Evolutionary conservation across 1,140 invertebrate species (phyloP).

Genomic region (Eueides isabella): DNA sequence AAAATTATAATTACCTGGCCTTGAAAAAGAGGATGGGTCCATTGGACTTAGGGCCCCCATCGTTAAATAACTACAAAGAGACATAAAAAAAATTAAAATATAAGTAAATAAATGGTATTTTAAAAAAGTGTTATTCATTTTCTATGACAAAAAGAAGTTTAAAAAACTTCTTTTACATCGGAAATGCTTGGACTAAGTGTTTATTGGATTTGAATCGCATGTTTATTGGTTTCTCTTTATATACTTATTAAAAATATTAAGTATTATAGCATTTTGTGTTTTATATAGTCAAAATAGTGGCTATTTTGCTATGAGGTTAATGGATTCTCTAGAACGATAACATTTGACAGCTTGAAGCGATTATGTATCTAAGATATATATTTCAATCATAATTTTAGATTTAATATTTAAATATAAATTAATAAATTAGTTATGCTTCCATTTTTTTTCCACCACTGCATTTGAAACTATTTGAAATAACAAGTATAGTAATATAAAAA

Average conservation of each 20-base stretch:
- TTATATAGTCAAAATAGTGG: background rate
- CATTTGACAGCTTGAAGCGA: background rate
- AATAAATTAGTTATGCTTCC: background rate
- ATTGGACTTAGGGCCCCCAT: conserved; percentile 72
- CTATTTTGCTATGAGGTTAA: background rate
- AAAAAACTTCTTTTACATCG: background rate
- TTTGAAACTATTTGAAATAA: background rate
- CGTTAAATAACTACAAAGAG: conserved; percentile 55
- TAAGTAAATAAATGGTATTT: conserved; percentile 18
- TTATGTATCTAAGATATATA: background rate
- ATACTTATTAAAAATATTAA: background rate
- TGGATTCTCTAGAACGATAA: background rate
- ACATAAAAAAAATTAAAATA: conserved; percentile 12
- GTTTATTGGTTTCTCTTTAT: conserved; percentile 7
- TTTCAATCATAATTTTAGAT: background rate
- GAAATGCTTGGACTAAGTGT: background rate
- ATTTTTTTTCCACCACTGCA: background rate
- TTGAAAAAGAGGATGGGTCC: conserved; percentile 74
- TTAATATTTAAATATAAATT: background rate
- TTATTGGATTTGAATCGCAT: background rate
- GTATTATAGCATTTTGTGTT: background rate
- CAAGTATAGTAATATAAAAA: background rate
- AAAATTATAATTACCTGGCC: conserved; percentile 58
- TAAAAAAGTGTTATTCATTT: conserved; percentile 9
- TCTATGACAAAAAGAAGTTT: background rate